phyloP scores from a whole-genome alignment of 2,888 invertebrate species.

The Tyria jacobaeae region DNA sequence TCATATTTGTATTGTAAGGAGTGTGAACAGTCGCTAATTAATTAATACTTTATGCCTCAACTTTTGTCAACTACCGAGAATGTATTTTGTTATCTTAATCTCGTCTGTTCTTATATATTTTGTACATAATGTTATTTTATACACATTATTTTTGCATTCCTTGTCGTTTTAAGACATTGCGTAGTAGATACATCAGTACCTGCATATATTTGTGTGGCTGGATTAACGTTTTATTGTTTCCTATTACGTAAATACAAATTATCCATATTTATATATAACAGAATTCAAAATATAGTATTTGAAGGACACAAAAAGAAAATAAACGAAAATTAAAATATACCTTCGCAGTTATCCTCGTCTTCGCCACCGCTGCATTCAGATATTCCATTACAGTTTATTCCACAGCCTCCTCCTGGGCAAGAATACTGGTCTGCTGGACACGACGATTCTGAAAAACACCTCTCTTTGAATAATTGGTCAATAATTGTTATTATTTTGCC shows the following conservation, averaged over 20 bases:
- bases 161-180: no score
- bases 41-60: no score
- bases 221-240: no score
- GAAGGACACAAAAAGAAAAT: not conserved
- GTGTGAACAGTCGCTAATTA: no score
- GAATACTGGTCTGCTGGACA: constrained; percentile 62
- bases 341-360: constrained; percentile 87
- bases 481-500: not conserved
- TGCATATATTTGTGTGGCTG: no score
- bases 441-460: constrained; percentile 52
- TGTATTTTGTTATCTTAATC: no score
- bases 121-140: no score
- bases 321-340: constrained; percentile 17
- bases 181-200: not conserved
- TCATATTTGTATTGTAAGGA: no score
- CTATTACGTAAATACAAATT: not conserved
- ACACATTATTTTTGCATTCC: no score
- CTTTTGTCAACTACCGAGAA: no score
- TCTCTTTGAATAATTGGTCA: constrained; percentile 1
- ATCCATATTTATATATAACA: not conserved
- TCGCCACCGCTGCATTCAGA: constrained; percentile 86
- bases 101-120: no score
- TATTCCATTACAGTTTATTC: constrained; percentile 74
- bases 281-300: not conserved
- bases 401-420: constrained; percentile 64